Base-by-base conservation (phyloP, 2,113 vertebrate genomes). In the Heliornis fulica region DNA sequence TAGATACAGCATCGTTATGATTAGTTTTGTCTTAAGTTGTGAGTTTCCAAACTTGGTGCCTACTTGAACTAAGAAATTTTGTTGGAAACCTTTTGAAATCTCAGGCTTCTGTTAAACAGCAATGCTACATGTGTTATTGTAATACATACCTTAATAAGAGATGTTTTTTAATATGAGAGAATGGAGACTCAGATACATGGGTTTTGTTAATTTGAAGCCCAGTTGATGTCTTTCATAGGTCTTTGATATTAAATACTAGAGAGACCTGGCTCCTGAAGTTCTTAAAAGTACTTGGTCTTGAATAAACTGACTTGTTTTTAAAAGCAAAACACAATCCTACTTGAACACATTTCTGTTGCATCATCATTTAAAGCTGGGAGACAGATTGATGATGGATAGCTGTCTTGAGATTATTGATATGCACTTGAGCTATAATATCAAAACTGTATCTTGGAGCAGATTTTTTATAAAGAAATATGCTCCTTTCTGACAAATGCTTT, bases 401-500 rank as follows among this genome's bases (percentile, higher is more conserved):
- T 13, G 1, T 84, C 12, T 89, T 92, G 74, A 75, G 28, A 43
- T 83, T 78, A 57, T 64, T 76, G 15, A 5, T 23, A 7, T 14
- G 45, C 64, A 11, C 74, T 83, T 74, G 75, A 77, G 54, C 54
- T 88, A 1, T 21, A 50, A 53, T 22, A 82, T 69, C 38, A 46
- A 76, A 89, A 32, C 40, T 21, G 0, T 51, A 54, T 31, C 38
- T 63, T 41, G 76, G 80, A 76, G 57, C 57, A 40, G 66, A 31
- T 63, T 80, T 48, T 69, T 83, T 22, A 29, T 50, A 41, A 86
- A 76, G 51, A 40, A 29, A 16, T 74, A 19, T 3, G 3, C 22
- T 90, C 43, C 61, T 87, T 92, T 97, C 36, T 83, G 80, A 78
- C 46, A 72, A 59, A 61, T 36, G 53, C 66, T 93, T 85, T 89